Percentiles rank a stretch among this genome's conserved stretches.
Evolutionary conservation across 2,113 vertebrate genomes (phyloP).

Genomic region (Mola mola): DNA sequence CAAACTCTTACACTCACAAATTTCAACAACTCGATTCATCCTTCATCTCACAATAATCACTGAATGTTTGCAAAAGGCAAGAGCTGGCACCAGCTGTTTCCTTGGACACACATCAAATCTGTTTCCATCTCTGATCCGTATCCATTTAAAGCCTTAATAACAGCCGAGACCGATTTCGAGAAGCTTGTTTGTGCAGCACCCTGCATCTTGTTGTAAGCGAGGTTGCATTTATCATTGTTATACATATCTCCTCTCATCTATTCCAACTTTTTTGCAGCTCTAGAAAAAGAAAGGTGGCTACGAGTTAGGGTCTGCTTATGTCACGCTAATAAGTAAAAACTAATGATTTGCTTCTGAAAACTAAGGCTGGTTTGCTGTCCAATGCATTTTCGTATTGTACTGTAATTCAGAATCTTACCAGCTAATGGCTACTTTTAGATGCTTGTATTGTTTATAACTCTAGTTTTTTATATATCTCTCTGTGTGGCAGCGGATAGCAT

Average conservation of each 20-base stretch:
- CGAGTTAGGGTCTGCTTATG: slow-evolving; percentile 22
- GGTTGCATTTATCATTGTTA: slow-evolving; percentile 64
- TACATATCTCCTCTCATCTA: slow-evolving; percentile 26
- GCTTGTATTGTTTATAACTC: no score
- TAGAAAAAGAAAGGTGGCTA: slow-evolving; percentile 19
- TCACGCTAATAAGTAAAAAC: neutral
- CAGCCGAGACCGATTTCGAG: slow-evolving; percentile 36
- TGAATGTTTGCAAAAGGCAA: slow-evolving; percentile 19
- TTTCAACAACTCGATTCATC: slow-evolving; percentile 17
- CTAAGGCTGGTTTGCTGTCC: no score
- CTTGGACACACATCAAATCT: slow-evolving; percentile 61
- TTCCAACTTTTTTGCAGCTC: slow-evolving; percentile 14
- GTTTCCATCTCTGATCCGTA: slow-evolving; percentile 61
- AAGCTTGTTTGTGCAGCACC: slow-evolving; percentile 44
- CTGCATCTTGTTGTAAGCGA: slow-evolving; percentile 44
- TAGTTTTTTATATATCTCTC: no score
- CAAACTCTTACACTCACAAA: neutral
- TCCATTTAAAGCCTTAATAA: slow-evolving; percentile 62
- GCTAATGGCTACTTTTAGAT: no score
- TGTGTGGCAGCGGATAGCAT: slow-evolving; percentile 12
- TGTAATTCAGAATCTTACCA: no score
- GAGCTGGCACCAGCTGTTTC: slow-evolving; percentile 48
- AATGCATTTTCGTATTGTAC: no score
- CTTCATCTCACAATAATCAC: slow-evolving; percentile 27
- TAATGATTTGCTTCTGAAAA: slow-evolving; percentile 6